phyloP scores from a whole-genome alignment of 2,797 vertebrate species.

The Melanogrammus aeglefinus region DNA sequence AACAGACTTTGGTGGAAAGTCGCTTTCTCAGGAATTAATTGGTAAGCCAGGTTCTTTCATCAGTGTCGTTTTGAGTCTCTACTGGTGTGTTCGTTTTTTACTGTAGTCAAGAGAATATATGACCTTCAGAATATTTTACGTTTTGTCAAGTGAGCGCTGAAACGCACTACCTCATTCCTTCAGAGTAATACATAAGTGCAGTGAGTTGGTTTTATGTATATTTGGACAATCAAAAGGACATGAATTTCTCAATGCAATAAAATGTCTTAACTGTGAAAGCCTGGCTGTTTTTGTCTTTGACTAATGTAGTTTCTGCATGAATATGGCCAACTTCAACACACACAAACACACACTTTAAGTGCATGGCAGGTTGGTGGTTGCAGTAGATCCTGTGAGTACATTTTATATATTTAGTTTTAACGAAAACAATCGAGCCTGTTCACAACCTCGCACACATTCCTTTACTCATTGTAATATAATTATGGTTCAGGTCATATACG shows the following conservation, averaged over 20 bases:
- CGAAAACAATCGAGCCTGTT: background rate
- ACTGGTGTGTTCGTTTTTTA: conserved; percentile 25
- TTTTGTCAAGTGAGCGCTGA: conserved; percentile 47
- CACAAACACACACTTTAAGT: background rate
- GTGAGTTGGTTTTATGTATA: conserved; percentile 39
- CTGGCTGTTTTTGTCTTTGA: conserved; percentile 45
- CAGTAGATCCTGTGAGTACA: background rate
- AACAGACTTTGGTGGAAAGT: conserved; percentile 61
- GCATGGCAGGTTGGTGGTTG: conserved; percentile 35
- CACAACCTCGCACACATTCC: background rate
- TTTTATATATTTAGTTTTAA: background rate
- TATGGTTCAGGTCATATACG: background rate
- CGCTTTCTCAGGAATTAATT: conserved; percentile 55
- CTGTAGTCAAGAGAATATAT: conserved; percentile 56
- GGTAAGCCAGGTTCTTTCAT: conserved; percentile 39
- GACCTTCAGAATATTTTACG: background rate
- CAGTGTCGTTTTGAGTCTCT: background rate
- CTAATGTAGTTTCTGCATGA: conserved; percentile 46
- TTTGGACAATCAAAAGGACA: conserved; percentile 66
- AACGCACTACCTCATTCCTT: conserved; percentile 64
- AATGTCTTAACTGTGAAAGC: conserved; percentile 56
- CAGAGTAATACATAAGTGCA: conserved; percentile 49
- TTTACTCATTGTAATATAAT: background rate
- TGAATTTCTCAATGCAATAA: conserved; percentile 42
- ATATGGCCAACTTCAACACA: conserved; percentile 37